Evolutionary conservation across 2,888 invertebrate genomes (phyloP).

Genomic region (Callosobruchus maculatus): DNA sequence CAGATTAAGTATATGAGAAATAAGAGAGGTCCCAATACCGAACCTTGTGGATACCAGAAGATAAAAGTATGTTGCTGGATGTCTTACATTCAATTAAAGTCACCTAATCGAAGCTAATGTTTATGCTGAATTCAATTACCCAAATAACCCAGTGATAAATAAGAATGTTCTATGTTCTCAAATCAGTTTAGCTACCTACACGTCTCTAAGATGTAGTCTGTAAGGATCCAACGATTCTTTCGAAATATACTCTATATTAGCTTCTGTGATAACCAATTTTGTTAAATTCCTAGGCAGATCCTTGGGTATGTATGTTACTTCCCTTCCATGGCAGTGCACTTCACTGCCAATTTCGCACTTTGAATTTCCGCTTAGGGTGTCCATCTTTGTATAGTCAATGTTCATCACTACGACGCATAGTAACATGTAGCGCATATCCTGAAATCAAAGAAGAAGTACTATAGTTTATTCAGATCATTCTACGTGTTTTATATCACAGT

Average conservation of each 20-base stretch:
- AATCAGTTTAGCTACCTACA: conserved; percentile 36
- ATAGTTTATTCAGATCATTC: no score
- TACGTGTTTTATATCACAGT: no score
- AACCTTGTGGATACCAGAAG: no score
- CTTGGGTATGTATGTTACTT: conserved; percentile 36
- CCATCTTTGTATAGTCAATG: not conserved
- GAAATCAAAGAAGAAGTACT: not conserved
- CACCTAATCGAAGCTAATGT: no score
- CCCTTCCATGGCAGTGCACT: conserved; percentile 38
- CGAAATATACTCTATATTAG: conserved; percentile 37
- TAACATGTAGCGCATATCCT: not conserved
- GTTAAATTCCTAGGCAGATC: conserved; percentile 36
- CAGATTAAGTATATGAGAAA: no score
- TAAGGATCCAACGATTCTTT: conserved; percentile 41
- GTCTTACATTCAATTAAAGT: no score
- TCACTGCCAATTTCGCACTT: conserved; percentile 20
- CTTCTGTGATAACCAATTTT: conserved; percentile 42
- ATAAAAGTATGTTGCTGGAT: no score
- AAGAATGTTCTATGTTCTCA: not conserved
- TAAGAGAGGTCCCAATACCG: no score
- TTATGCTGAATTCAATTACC: no score
- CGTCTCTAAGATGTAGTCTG: conserved; percentile 40
- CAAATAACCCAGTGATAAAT: no score
- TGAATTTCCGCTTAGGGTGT: not conserved
- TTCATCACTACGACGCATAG: not conserved